Percentiles rank a stretch among this genome's conserved stretches.
Conservation (phyloP, 1,140 invertebrate genomes). For the Hyles vespertilio region DNA sequence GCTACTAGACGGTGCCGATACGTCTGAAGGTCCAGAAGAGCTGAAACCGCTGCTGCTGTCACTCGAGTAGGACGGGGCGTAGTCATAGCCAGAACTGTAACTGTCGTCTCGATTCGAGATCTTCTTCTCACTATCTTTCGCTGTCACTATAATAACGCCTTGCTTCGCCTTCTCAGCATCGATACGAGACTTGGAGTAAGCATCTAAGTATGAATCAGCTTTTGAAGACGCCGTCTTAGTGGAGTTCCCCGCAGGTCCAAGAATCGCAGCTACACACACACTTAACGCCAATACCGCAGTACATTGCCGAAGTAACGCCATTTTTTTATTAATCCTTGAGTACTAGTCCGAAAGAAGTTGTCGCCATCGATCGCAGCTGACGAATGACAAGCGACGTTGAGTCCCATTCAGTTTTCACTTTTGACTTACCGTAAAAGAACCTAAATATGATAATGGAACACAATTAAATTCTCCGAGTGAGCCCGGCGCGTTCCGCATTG, state of each 20-base stretch:
- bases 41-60: constrained; percentile 45
- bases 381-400: constrained; percentile 59
- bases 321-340: constrained; percentile 42
- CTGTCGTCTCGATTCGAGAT: constrained; percentile 64
- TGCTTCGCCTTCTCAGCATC: constrained; percentile 67
- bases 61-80: constrained; percentile 45
- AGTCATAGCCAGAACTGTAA: constrained; percentile 55
- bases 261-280: constrained; percentile 50
- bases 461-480: constrained; percentile 74
- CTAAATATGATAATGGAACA: constrained; percentile 75
- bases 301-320: constrained; percentile 42
- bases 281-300: constrained; percentile 37
- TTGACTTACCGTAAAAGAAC: constrained; percentile 74
- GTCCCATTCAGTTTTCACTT: constrained; percentile 71
- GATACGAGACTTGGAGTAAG: constrained; percentile 62
- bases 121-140: constrained; percentile 65
- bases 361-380: constrained; percentile 64
- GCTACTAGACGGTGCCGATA: constrained; percentile 31
- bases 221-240: constrained; percentile 46
- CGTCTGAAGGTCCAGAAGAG: constrained; percentile 31
- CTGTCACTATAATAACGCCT: constrained; percentile 64
- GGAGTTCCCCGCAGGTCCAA: constrained; percentile 46
- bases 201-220: constrained; percentile 63
- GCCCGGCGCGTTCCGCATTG: constrained; percentile 67
- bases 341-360: constrained; percentile 53